phyloP scores from a whole-genome alignment of 2,888 invertebrate species.

The Phlogophora meticulosa region DNA sequence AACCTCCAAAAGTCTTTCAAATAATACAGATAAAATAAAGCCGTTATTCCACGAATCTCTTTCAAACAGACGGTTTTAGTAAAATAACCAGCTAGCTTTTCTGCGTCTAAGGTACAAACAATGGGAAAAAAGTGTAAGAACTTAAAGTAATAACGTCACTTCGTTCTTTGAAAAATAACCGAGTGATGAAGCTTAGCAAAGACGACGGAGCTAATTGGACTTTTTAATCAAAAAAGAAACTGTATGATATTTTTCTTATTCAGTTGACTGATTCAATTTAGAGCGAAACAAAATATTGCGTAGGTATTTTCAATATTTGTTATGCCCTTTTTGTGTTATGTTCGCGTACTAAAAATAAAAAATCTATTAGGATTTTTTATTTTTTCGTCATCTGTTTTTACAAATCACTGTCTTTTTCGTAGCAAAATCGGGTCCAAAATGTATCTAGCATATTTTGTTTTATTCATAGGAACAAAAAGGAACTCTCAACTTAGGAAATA shows the following conservation, averaged over 20 bases:
- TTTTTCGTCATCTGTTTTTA: no score
- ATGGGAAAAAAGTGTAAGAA: neutral
- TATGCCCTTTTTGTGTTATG: neutral
- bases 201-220: conserved; percentile 37
- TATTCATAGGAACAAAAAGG: no score
- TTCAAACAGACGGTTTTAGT: conserved; percentile 2
- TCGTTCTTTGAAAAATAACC: conserved; percentile 22
- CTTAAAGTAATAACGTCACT: conserved; percentile 9
- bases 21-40: conserved; percentile 3
- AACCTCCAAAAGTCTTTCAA: neutral
- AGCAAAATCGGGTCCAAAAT: no score
- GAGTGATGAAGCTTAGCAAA: conserved; percentile 4
- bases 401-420: no score
- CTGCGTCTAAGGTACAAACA: neutral
- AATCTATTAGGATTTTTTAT: no score
- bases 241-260: conserved; percentile 26
- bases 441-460: no score
- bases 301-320: neutral
- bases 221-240: conserved; percentile 35
- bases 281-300: neutral
- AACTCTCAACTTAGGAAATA: no score
- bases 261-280: conserved; percentile 18
- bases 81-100: neutral
- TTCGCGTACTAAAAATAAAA: no score
- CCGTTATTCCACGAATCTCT: neutral